Conservation (phyloP, 2,888 invertebrate genomes). For the Nomada hirtipes region DNA sequence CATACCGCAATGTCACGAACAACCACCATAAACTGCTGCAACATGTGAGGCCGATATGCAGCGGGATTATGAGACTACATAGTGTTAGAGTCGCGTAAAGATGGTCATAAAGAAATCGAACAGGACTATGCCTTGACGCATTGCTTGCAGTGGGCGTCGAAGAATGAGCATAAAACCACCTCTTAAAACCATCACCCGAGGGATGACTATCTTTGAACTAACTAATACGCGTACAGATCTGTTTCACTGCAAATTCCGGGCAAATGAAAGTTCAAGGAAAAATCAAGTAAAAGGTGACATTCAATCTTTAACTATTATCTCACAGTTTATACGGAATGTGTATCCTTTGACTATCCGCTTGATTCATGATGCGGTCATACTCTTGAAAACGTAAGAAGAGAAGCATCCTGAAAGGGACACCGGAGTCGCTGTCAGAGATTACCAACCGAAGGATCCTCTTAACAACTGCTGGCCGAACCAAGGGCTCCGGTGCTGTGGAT, state of each 20-base stretch:
- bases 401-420: conserved; percentile 54
- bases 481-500: conserved; percentile 52
- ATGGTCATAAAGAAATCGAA: conserved; percentile 60
- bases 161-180: conserved; percentile 65
- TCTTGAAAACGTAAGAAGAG: conserved; percentile 49
- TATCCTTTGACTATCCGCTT: conserved; percentile 17
- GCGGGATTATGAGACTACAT: conserved; percentile 21
- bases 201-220: conserved; percentile 39
- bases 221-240: background rate
- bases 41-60: conserved; percentile 15
- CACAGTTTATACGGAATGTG: background rate
- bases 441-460: conserved; percentile 63
- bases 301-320: conserved; percentile 4
- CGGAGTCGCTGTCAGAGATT: conserved; percentile 53
- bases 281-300: background rate
- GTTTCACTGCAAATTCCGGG: background rate
- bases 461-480: conserved; percentile 63
- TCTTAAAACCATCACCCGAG: conserved; percentile 70
- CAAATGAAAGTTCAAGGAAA: background rate
- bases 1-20: background rate
- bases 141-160: conserved; percentile 55
- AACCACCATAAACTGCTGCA: background rate
- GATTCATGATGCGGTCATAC: conserved; percentile 47
- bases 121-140: conserved; percentile 36
- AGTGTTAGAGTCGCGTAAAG: conserved; percentile 38